Evolutionary conservation across 2,113 vertebrate genomes (phyloP).

Genomic region (Callocephalon fimbriatum): DNA sequence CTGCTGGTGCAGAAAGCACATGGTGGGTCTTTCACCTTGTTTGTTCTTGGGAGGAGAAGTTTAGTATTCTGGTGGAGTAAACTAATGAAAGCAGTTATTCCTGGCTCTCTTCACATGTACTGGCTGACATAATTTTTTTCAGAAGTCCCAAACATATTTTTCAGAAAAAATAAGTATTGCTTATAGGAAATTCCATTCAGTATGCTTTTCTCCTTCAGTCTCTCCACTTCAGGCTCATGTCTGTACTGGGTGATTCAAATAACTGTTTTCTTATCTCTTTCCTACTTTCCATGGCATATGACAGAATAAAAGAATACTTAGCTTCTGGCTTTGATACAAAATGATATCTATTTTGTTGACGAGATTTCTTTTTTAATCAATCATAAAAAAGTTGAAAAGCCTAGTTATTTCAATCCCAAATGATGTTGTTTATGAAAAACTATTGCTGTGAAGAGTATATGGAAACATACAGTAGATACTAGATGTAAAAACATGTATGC

Average conservation of each 20-base stretch:
- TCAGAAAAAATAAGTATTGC: background rate
- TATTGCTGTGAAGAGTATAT: background rate
- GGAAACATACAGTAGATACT: background rate
- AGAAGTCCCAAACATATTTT: background rate
- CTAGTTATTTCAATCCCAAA: background rate
- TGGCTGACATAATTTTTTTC: background rate
- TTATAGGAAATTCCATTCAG: background rate
- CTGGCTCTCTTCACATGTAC: background rate
- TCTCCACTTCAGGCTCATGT: background rate
- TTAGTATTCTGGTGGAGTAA: background rate
- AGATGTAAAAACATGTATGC: background rate
- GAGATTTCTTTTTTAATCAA: background rate
- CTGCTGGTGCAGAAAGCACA: background rate
- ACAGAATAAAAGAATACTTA: background rate
- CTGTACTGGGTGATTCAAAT: background rate
- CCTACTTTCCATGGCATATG: background rate
- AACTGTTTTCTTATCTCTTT: background rate
- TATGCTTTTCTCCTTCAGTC: background rate
- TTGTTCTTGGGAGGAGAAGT: background rate
- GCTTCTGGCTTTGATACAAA: background rate
- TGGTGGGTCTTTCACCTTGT: background rate
- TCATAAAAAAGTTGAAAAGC: background rate
- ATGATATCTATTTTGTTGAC: background rate
- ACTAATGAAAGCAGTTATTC: background rate
- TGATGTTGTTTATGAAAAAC: background rate